phyloP scores from a whole-genome alignment of 2,888 invertebrate genomes.

The Tenthredo mesomela region DNA sequence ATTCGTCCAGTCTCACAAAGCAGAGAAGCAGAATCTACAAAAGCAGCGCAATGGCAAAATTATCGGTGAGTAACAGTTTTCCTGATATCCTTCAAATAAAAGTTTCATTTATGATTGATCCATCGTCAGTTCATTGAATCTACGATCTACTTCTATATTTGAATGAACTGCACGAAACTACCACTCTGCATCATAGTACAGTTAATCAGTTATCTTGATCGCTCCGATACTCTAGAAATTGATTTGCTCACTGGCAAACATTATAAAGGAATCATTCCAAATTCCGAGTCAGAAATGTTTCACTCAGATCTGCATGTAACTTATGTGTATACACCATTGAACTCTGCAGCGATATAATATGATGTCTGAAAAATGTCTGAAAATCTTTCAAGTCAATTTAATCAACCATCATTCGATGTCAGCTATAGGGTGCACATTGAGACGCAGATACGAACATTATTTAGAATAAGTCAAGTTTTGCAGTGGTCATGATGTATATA shows the following conservation, averaged over 20 bases:
- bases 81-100: not conserved
- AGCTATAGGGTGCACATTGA: not conserved
- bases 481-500: not conserved
- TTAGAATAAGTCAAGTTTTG: not conserved
- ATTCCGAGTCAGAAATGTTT: not conserved
- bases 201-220: too few species aligned
- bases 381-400: not conserved
- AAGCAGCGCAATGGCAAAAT: not conserved
- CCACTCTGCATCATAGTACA: not conserved
- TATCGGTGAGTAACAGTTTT: not conserved
- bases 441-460: not conserved
- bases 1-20: conserved; percentile 3
- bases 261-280: not conserved
- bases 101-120: not conserved
- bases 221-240: not conserved
- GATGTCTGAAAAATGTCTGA: too few species aligned
- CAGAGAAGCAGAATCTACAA: not conserved
- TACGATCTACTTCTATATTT: not conserved
- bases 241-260: not conserved
- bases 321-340: not conserved
- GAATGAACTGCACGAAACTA: not conserved
- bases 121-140: not conserved
- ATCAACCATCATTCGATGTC: not conserved
- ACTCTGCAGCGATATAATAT: not conserved
- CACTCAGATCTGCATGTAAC: not conserved